phyloP scores from a whole-genome alignment of 1,140 invertebrate species.

The Maconellicoccus hirsutus region DNA sequence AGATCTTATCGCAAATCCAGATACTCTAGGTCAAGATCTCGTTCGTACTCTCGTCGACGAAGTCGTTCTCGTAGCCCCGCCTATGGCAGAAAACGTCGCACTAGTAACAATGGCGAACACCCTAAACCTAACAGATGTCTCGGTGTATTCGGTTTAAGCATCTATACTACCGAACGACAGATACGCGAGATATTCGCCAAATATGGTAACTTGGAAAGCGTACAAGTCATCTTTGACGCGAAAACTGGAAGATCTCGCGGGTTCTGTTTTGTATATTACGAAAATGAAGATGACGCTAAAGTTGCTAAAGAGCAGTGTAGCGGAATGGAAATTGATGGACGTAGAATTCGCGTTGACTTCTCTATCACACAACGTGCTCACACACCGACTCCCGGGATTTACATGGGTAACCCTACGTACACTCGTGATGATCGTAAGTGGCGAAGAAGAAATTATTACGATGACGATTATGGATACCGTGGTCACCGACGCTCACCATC shows the following conservation, averaged over 20 bases:
- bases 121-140: slow-evolving; percentile 76
- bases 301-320: slow-evolving; percentile 86
- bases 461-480: slow-evolving; percentile 31
- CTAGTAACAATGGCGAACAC: slow-evolving; percentile 49
- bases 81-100: background rate
- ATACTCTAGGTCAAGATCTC: background rate
- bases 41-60: background rate
- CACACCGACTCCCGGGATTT: slow-evolving; percentile 94
- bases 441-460: slow-evolving; percentile 29
- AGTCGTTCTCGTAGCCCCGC: background rate
- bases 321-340: slow-evolving; percentile 87
- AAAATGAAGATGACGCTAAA: slow-evolving; percentile 76
- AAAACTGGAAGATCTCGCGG: slow-evolving; percentile 85
- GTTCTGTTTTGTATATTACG: slow-evolving; percentile 95
- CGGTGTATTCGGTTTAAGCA: slow-evolving; percentile 87
- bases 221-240: slow-evolving; percentile 89
- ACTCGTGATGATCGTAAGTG: background rate
- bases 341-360: slow-evolving; percentile 88
- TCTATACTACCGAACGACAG: slow-evolving; percentile 84
- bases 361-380: slow-evolving; percentile 95
- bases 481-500: slow-evolving; percentile 45
- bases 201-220: slow-evolving; percentile 81
- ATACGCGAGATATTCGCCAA: slow-evolving; percentile 88
- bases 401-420: slow-evolving; percentile 85
- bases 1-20: background rate